phyloP scores from a whole-genome alignment of 2,113 vertebrate genomes.

The Calypte anna region DNA sequence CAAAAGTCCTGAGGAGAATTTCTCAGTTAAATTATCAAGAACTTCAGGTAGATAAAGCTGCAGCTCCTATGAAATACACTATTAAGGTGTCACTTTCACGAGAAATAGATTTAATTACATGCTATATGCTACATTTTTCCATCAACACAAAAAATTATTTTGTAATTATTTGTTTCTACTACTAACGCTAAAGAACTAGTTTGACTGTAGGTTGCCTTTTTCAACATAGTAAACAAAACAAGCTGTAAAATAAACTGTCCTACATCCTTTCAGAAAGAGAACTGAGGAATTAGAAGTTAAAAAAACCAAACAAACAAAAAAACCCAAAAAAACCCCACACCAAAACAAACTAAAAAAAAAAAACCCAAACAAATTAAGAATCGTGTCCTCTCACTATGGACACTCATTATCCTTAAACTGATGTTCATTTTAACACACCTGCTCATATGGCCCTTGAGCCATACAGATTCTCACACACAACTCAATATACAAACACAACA shows the following conservation, averaged over 20 bases:
- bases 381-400: background rate
- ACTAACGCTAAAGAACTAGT: background rate
- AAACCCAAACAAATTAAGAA: background rate
- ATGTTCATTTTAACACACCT: background rate
- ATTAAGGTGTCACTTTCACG: no score
- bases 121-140: background rate
- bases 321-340: no score
- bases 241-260: background rate
- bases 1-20: slow-evolving; percentile 56
- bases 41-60: background rate
- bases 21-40: background rate
- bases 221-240: background rate
- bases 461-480: background rate
- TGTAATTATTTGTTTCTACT: background rate
- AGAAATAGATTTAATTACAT: background rate
- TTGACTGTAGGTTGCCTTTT: background rate
- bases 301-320: no score
- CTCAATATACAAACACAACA: background rate
- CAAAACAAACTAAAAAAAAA: no score
- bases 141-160: background rate
- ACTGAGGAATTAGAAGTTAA: background rate
- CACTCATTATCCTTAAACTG: background rate
- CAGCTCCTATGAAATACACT: no score
- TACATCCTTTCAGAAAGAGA: background rate
- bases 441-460: background rate